Percentiles rank a stretch among this genome's conserved stretches.
These are phyloP conservation scores for Sabellastarte sp. DNA, from an alignment of 2,888 invertebrate species.

Conservation along the genomic window DNA sequence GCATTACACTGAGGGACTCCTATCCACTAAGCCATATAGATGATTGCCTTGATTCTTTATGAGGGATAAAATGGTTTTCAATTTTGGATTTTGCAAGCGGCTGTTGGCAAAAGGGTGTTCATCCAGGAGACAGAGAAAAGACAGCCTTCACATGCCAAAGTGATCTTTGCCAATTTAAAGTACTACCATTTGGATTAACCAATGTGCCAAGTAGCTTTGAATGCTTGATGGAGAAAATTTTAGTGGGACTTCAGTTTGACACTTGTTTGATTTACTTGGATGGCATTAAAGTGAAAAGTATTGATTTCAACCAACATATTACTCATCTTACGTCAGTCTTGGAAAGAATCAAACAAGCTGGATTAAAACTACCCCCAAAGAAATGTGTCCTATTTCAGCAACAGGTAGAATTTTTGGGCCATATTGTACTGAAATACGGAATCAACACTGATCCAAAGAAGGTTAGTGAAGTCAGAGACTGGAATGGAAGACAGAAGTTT, in stretches of 20 bases:
- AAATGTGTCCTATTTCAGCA: background rate
- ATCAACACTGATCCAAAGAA: constrained; percentile 2
- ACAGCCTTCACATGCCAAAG: background rate
- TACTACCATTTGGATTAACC: background rate
- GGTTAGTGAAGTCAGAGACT: background rate
- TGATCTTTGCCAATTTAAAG: background rate
- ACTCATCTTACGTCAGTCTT: background rate
- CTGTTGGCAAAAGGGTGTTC: background rate
- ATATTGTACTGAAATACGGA: background rate
- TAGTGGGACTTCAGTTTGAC: background rate
- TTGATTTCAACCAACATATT: background rate
- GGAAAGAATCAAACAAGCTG: background rate
- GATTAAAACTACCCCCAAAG: background rate
- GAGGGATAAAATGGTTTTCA: background rate
- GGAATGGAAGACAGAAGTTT: too few species aligned
- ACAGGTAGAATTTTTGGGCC: background rate
- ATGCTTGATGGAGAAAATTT: background rate
- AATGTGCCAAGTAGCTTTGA: background rate
- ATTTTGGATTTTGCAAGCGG: background rate
- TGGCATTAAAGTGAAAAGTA: background rate
- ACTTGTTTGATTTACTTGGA: background rate
- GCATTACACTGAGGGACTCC: background rate
- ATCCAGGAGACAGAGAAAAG: background rate
- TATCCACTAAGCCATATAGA: background rate
- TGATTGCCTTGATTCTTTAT: background rate